A percentile compares a stretch with the other conserved stretches of the same genome.
Evolutionary conservation across 23 tunicate species (phyloP).

Genomic region (Phallusia fumigata): DNA sequence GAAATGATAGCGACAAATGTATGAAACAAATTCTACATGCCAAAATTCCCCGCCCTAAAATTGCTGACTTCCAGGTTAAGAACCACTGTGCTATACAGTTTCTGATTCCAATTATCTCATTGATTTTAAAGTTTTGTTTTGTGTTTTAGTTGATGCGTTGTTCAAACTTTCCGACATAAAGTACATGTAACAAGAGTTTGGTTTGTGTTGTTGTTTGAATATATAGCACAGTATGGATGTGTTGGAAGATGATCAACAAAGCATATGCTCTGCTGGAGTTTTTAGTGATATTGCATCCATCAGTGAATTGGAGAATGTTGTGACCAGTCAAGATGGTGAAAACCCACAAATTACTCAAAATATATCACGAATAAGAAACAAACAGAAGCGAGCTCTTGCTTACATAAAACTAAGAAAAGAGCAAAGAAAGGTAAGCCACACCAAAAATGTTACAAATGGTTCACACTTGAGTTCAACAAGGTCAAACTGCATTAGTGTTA

Average conservation of each 20-base stretch:
- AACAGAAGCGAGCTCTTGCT: slow-evolving; percentile 43
- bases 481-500: background rate
- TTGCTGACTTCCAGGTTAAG: no score
- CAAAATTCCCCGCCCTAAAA: no score
- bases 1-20: no score
- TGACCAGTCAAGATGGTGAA: background rate
- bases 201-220: background rate
- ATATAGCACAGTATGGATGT: background rate
- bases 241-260: slow-evolving; percentile 47
- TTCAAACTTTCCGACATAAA: no score
- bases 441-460: background rate
- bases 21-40: no score
- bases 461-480: background rate
- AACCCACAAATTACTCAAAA: slow-evolving; percentile 9
- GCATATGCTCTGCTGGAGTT: slow-evolving; percentile 85
- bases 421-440: slow-evolving; percentile 29
- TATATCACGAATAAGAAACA: slow-evolving; percentile 63
- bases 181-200: no score
- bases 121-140: no score
- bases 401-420: slow-evolving; percentile 38
- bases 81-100: no score
- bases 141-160: no score
- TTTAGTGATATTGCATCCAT: slow-evolving; percentile 79
- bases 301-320: background rate
- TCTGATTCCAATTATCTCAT: no score